These are phyloP conservation scores for Phoenicopterus ruber DNA, from an alignment of 2,113 vertebrate species.

Conservation along the genomic window DNA sequence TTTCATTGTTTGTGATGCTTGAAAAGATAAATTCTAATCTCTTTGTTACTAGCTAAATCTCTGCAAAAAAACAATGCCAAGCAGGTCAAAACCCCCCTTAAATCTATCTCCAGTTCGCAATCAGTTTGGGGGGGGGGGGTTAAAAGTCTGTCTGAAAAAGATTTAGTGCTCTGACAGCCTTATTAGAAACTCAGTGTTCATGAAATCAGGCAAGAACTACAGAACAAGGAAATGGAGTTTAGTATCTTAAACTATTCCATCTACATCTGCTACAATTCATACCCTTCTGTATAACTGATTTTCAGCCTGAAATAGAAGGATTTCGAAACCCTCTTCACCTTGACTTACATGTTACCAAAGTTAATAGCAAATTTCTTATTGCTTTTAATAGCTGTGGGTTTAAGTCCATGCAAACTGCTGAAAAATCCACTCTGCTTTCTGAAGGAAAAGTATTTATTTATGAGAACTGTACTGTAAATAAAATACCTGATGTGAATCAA, in stretches of 20 bases:
- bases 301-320: neutral
- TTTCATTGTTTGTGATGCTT: neutral
- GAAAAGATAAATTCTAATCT: neutral
- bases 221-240: neutral
- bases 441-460: neutral
- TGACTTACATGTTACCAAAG: neutral
- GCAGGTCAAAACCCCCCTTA: neutral
- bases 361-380: neutral
- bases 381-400: neutral
- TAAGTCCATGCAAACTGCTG: neutral
- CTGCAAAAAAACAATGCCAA: neutral
- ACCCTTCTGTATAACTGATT: neutral
- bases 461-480: neutral
- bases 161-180: neutral
- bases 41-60: neutral
- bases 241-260: neutral
- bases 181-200: neutral
- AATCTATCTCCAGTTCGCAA: neutral
- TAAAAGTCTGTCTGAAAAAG: neutral
- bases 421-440: neutral
- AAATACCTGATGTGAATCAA: neutral
- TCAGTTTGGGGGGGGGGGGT: neutral
- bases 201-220: neutral
- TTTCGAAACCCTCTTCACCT: neutral
- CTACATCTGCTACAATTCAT: neutral